Evolutionary conservation across 2,113 vertebrate species (phyloP).

Genomic region (Clinocottus analis): DNA sequence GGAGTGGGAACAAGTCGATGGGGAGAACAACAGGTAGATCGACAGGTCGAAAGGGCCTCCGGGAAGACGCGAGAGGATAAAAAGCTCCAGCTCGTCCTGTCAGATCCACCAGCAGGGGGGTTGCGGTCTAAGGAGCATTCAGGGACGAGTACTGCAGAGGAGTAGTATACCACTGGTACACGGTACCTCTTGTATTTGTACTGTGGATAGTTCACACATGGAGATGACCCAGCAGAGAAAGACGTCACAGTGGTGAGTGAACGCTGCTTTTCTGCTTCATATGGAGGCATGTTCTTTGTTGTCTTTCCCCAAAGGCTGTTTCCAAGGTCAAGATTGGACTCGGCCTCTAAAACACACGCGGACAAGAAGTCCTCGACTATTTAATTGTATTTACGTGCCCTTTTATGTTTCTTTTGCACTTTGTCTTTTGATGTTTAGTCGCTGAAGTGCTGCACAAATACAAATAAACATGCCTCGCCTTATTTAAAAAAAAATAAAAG

Average conservation of each 20-base stretch:
- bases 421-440: neutral
- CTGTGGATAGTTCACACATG: neutral
- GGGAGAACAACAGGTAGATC: too few species aligned
- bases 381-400: neutral
- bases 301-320: neutral
- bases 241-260: slow-evolving; percentile 50
- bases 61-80: slow-evolving; percentile 43
- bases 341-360: neutral
- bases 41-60: slow-evolving; percentile 57
- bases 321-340: neutral
- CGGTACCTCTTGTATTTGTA: too few species aligned
- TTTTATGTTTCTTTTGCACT: neutral
- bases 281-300: neutral
- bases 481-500: neutral
- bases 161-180: too few species aligned
- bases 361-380: neutral
- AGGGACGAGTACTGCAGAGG: slow-evolving; percentile 10
- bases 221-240: slow-evolving; percentile 44
- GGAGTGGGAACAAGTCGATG: slow-evolving; percentile 41
- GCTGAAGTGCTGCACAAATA: too few species aligned
- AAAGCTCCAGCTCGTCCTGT: slow-evolving; percentile 30
- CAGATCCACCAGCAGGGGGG: slow-evolving; percentile 47
- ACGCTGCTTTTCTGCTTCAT: neutral
- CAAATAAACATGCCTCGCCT: too few species aligned
- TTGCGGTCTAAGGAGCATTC: slow-evolving; percentile 27